Percentiles rank a stretch among this genome's conserved stretches.
phyloP scores from a whole-genome alignment of 2,888 invertebrate genomes.

The Heliconius charithonia region DNA sequence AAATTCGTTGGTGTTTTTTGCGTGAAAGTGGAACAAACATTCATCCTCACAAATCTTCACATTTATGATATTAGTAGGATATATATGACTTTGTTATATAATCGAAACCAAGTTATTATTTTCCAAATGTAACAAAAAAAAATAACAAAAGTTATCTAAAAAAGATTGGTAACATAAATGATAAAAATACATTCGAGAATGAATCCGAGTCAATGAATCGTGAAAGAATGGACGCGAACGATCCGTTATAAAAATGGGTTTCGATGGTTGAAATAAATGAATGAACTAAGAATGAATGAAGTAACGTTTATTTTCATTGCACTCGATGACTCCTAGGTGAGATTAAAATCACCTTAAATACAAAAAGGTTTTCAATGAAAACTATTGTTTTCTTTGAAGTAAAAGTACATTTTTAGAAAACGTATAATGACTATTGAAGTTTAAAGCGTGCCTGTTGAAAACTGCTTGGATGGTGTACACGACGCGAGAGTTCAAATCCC shows the following conservation, averaged over 20 bases:
- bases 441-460: no score
- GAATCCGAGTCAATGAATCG: slow-evolving; percentile 30
- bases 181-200: slow-evolving; percentile 26
- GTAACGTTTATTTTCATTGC: slow-evolving; percentile 35
- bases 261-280: slow-evolving; percentile 35
- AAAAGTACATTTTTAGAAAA: not conserved
- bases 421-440: not conserved
- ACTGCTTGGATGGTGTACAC: no score
- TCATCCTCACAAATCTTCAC: no score
- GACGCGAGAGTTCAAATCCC: no score
- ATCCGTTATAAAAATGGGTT: slow-evolving; percentile 36
- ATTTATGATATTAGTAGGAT: no score
- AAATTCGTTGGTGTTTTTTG: no score
- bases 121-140: not conserved
- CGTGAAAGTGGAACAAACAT: no score
- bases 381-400: slow-evolving; percentile 12
- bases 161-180: slow-evolving; percentile 2
- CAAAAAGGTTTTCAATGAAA: slow-evolving; percentile 19
- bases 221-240: slow-evolving; percentile 33
- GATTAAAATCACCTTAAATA: slow-evolving; percentile 29
- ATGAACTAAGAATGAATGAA: slow-evolving; percentile 38
- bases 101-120: not conserved
- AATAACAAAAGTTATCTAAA: not conserved
- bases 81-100: not conserved
- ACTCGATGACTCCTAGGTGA: slow-evolving; percentile 18